Evolutionary conservation across 2,888 invertebrate species (phyloP).

Genomic region (Melanostoma scalare): DNA sequence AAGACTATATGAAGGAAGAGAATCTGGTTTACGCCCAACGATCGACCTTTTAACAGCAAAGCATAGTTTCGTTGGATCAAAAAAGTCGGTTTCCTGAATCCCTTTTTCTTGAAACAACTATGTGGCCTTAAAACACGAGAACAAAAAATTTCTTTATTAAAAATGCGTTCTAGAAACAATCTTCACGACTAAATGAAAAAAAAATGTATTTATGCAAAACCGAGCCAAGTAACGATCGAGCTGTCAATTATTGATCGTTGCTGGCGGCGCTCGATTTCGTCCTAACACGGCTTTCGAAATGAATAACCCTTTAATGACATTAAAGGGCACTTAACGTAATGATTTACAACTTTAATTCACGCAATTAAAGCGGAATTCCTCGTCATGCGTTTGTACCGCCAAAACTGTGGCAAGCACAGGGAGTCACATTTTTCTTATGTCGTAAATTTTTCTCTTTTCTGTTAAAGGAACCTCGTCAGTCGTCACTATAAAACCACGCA

Average conservation of each 20-base stretch:
- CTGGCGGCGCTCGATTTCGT: slow-evolving; percentile 43
- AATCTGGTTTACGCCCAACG: too few relatives aligned
- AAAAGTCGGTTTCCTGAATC: too few relatives aligned
- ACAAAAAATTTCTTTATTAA: slow-evolving; percentile 21
- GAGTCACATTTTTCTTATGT: not conserved
- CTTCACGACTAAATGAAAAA: slow-evolving; percentile 22
- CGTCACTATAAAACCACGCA: not conserved
- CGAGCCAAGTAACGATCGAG: slow-evolving; percentile 53
- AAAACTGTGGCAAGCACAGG: slow-evolving; percentile 1
- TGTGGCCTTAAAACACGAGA: not conserved
- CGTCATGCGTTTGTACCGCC: slow-evolving; percentile 23
- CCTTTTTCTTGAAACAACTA: not conserved
- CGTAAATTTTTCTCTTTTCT: slow-evolving; percentile 1
- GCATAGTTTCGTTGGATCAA: too few relatives aligned
- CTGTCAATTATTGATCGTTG: slow-evolving; percentile 58
- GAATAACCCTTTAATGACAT: slow-evolving; percentile 78
- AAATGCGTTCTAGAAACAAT: slow-evolving; percentile 47
- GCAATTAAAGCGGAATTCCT: slow-evolving; percentile 79
- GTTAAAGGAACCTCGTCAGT: not conserved
- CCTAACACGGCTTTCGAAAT: slow-evolving; percentile 74
- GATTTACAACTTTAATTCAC: slow-evolving; percentile 81
- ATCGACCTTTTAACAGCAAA: too few relatives aligned
- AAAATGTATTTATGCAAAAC: slow-evolving; percentile 49
- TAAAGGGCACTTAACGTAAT: slow-evolving; percentile 81
- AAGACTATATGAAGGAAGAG: too few relatives aligned